These are phyloP conservation scores for Lasioglossum leucozonium DNA, from an alignment of 2,888 invertebrate species.

Conservation along the genomic window DNA sequence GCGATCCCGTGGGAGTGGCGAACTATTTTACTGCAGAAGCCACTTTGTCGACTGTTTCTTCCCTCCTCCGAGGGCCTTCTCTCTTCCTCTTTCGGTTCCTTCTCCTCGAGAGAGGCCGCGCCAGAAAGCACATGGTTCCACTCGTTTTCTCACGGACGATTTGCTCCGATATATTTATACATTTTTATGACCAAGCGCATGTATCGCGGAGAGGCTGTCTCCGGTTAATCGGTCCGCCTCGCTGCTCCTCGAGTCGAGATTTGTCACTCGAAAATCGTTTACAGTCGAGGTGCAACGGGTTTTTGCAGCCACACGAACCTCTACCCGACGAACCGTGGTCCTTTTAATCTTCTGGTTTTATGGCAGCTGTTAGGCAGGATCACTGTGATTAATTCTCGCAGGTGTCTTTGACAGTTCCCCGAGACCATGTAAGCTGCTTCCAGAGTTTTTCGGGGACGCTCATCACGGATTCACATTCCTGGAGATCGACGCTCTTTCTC, in stretches of 20 bases:
- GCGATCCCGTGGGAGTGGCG: constrained; percentile 70
- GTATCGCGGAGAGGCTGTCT: neutral
- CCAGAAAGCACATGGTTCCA: constrained; percentile 15
- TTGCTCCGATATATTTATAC: constrained; percentile 51
- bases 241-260: neutral
- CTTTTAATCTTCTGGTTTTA: constrained; percentile 2
- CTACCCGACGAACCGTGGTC: neutral
- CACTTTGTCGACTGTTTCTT: constrained; percentile 45
- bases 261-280: neutral
- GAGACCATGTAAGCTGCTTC: neutral
- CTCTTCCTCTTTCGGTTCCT: neutral
- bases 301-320: neutral
- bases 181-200: constrained; percentile 36
- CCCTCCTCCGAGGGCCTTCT: too few relatives aligned
- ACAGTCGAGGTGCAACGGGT: neutral
- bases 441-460: neutral
- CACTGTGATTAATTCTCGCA: constrained; percentile 1
- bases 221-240: neutral
- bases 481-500: neutral
- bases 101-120: constrained; percentile 28
- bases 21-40: constrained; percentile 47
- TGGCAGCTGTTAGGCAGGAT: neutral
- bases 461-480: neutral
- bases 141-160: constrained; percentile 45
- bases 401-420: neutral